Evolutionary conservation across 2,888 invertebrate species (phyloP).

Genomic region (Drosophila quinaria): DNA sequence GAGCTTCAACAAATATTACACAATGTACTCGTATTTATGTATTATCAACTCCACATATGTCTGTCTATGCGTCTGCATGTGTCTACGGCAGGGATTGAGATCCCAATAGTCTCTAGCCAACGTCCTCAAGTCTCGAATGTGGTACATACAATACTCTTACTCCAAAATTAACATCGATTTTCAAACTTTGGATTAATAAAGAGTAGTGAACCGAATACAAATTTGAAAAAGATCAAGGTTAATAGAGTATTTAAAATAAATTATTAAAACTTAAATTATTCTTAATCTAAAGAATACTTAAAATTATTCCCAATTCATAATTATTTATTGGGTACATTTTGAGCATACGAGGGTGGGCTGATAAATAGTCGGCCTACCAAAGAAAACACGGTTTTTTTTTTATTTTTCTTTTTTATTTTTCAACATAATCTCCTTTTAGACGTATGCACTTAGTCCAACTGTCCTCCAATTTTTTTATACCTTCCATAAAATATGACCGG

Average conservation of each 20-base stretch:
- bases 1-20: slow-evolving; percentile 67
- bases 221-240: not conserved
- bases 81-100: slow-evolving; percentile 12
- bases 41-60: slow-evolving; percentile 43
- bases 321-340: too few species aligned
- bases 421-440: too few species aligned
- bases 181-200: not conserved
- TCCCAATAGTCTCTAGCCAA: slow-evolving; percentile 13
- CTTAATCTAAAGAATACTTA: too few species aligned
- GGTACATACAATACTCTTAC: not conserved
- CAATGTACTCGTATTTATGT: slow-evolving; percentile 65
- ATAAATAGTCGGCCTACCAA: too few species aligned
- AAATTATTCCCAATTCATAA: too few species aligned
- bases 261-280: too few species aligned
- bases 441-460: too few species aligned
- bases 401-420: too few species aligned
- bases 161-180: slow-evolving; percentile 18
- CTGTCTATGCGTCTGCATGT: slow-evolving; percentile 1
- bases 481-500: too few species aligned
- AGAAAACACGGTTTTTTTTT: too few species aligned
- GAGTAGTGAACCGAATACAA: not conserved
- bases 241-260: not conserved
- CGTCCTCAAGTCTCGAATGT: not conserved
- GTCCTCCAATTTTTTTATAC: too few species aligned
- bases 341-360: too few species aligned